These are phyloP conservation scores for Selene dorsalis DNA, from an alignment of 2,797 vertebrate genomes.

Conservation along the genomic window DNA sequence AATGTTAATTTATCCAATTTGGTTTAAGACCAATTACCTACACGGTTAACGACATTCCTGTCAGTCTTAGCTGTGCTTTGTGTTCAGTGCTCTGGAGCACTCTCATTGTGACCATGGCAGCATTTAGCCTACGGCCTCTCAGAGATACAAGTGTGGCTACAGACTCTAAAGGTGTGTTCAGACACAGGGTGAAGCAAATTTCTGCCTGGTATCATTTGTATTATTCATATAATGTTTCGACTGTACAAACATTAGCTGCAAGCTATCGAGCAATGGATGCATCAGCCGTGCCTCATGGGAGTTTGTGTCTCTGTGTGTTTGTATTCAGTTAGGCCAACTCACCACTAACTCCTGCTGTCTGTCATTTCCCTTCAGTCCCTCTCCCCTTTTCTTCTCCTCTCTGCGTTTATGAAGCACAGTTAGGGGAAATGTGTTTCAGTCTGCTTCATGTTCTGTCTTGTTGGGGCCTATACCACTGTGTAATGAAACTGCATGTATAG, in stretches of 20 bases:
- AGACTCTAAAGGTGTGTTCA: neutral
- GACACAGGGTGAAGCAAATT: neutral
- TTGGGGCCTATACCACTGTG: neutral
- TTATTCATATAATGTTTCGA: neutral
- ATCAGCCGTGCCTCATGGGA: neutral
- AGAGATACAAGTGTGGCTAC: neutral
- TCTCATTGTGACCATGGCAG: neutral
- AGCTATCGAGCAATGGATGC: neutral
- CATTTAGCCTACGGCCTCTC: neutral
- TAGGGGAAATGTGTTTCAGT: neutral
- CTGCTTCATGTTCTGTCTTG: neutral
- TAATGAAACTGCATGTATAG: neutral
- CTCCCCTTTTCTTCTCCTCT: neutral
- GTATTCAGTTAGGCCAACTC: neutral
- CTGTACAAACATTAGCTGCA: conserved; percentile 2
- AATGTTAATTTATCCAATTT: conserved; percentile 4
- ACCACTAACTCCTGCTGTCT: neutral
- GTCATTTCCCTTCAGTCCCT: neutral
- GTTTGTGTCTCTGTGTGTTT: neutral
- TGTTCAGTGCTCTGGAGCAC: neutral
- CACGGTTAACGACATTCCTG: neutral
- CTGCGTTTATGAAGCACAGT: neutral
- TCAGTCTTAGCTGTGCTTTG: neutral
- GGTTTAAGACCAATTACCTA: neutral
- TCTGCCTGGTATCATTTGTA: neutral